Evolutionary conservation across 1,140 invertebrate species (phyloP).

Genomic region (Sitobion miscanthi): DNA sequence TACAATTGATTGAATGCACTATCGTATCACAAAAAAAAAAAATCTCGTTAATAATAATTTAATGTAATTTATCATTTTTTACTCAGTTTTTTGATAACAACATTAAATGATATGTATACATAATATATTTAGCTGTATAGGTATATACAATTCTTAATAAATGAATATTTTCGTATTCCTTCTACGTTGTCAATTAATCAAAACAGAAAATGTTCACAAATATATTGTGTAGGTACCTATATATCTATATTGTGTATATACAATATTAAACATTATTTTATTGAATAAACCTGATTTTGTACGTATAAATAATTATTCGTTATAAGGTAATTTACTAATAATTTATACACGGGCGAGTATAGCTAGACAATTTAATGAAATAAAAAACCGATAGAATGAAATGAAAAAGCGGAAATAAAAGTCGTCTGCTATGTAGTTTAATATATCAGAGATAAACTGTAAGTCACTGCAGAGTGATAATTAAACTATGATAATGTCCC

Average conservation of each 20-base stretch:
- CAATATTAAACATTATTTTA: neutral
- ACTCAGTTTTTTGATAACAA: neutral
- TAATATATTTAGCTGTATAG: neutral
- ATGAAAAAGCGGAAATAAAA: neutral
- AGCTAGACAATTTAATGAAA: neutral
- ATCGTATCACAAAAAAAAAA: neutral
- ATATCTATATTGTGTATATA: too few relatives aligned
- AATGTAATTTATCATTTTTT: neutral
- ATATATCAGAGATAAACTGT: neutral
- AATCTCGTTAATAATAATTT: neutral
- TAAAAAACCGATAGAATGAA: neutral
- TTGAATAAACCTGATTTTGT: neutral
- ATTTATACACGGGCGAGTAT: neutral
- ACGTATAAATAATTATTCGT: neutral
- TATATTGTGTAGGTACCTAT: too few relatives aligned
- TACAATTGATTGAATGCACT: neutral
- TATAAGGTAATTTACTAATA: neutral
- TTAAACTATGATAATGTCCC: neutral
- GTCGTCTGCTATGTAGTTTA: neutral
- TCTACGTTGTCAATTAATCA: neutral
- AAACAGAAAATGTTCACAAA: neutral
- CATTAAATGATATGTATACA: neutral
- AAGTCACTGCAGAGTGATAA: neutral
- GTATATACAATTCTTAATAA: neutral
- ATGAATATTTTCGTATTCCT: neutral